Evolutionary conservation across 2,888 invertebrate genomes (phyloP).

Genomic region (Mechanitis mazaeus): DNA sequence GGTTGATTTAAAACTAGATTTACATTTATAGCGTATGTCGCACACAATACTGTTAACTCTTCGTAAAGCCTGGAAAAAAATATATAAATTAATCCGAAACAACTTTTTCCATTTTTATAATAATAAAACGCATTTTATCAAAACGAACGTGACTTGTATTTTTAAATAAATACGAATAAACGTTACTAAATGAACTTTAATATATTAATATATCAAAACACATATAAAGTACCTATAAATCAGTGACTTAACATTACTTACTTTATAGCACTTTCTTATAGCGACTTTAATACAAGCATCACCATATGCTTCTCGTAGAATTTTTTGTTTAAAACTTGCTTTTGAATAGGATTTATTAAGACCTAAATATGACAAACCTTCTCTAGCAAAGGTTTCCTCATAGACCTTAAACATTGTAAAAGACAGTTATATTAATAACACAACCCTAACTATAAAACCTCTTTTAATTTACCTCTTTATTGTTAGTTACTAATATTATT

Average conservation of each 20-base stretch:
- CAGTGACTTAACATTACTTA: conserved; percentile 10
- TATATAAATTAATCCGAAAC: neutral
- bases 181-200: too few species aligned
- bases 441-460: neutral
- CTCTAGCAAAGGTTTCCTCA: neutral
- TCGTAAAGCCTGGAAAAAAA: conserved; percentile 41
- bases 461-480: neutral
- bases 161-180: too few species aligned
- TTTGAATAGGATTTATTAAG: neutral
- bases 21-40: conserved; percentile 32
- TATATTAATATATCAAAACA: too few species aligned
- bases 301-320: conserved; percentile 41
- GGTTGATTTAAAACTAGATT: conserved; percentile 27
- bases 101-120: too few species aligned
- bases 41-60: conserved; percentile 33
- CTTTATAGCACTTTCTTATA: conserved; percentile 46
- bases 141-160: too few species aligned
- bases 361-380: neutral
- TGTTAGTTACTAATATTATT: neutral
- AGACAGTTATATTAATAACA: neutral
- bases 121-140: too few species aligned
- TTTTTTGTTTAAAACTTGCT: conserved; percentile 4
- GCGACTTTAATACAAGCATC: conserved; percentile 52
- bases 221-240: neutral
- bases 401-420: neutral